Evolutionary conservation across 2,888 invertebrate species (phyloP), one percentile per base, ranked within the genome.

Genomic region (Xanthia icteritia): DNA sequence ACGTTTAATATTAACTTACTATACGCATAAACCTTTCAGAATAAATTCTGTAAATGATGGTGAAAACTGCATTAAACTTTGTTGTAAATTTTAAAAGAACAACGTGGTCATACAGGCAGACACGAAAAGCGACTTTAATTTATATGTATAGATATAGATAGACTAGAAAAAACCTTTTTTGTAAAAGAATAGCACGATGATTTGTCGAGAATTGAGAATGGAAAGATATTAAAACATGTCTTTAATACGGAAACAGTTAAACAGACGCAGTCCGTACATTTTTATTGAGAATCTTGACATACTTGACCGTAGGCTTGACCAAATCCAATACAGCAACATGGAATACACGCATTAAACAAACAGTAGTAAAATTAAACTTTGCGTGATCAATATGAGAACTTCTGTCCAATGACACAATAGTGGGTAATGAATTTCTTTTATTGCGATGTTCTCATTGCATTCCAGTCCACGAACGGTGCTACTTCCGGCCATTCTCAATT

Each of bases 371-470:
- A 68, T 39, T 63, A 61, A 81, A 45, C 20, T 71, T 73, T 42
- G 31, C 67, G 64, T 79, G 73, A 83, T 85, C 85, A 66, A 85
- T 85, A 86, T 82, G 82, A 77, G 83, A 88, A 78, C 79, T 83
- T 77, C 61, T 67, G 71, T 71, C 54, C 77, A 82, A 84, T 82
- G 67, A 80, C 77, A 94, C 94, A 94, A 94, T 93, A 87, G 1
- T 2, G 2, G 2, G 91, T 73, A 90, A 92, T 69, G 92, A 90
- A 90, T 91, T 88, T 88, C 85, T 90, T 83, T 83, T 68, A 91
- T 92, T 91, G 88, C 85, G 90, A 88, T 90, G 90, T 92, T 93
- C 93, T 86, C 92, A 92, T 85, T 88, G 89, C 91, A 94, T 93
- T 94, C 92, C 92, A 89, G 89, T 89, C 70, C 90, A 89, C 81